phyloP scores from a whole-genome alignment of 2,113 vertebrate species.

The Dasyurus viverrinus region DNA sequence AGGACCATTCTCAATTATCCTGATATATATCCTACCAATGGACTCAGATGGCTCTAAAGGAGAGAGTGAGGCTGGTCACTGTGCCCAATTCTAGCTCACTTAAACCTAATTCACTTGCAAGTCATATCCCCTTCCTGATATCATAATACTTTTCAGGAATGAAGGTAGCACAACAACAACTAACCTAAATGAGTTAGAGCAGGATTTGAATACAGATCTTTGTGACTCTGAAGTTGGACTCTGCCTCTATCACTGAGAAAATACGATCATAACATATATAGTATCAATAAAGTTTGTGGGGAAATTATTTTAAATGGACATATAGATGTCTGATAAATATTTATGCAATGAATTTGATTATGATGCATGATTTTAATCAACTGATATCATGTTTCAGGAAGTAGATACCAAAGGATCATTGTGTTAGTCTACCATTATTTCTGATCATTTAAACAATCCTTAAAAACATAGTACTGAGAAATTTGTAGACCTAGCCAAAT shows the following conservation, averaged over 20 bases:
- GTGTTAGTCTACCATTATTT: not conserved
- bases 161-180: no score
- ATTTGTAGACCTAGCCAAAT: not conserved
- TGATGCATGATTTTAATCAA: not conserved
- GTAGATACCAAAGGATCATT: not conserved
- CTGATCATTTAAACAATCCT: not conserved
- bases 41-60: no score
- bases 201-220: not conserved
- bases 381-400: not conserved
- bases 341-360: not conserved
- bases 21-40: no score
- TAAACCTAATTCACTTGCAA: no score
- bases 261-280: not conserved
- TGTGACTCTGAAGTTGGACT: not conserved
- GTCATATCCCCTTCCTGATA: no score
- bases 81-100: no score
- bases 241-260: not conserved
- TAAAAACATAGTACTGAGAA: conserved; percentile 18
- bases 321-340: not conserved
- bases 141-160: no score
- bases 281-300: not conserved
- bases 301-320: not conserved
- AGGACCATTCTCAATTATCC: not conserved
- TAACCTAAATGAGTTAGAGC: not conserved
- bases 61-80: no score